Evolutionary conservation across 2,888 invertebrate genomes (phyloP).

Genomic region (Dynastes maya): DNA sequence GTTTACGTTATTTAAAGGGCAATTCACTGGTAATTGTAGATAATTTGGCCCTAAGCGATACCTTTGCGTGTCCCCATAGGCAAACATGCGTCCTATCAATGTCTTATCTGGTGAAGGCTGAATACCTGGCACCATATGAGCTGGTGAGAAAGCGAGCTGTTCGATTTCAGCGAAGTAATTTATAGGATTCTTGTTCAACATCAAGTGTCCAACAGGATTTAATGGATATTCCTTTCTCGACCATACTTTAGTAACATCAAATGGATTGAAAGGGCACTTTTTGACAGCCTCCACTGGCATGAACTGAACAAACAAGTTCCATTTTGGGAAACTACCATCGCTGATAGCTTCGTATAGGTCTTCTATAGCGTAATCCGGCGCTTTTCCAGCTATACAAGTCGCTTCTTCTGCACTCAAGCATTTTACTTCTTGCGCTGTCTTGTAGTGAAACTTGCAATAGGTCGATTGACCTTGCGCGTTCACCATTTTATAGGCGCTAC

Average conservation of each 20-base stretch:
- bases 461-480: slow-evolving; percentile 81
- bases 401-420: slow-evolving; percentile 83
- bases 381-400: slow-evolving; percentile 79
- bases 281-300: slow-evolving; percentile 93
- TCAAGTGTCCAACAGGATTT: slow-evolving; percentile 89
- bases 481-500: slow-evolving; percentile 92
- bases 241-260: slow-evolving; percentile 96
- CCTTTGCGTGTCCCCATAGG: slow-evolving; percentile 94
- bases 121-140: slow-evolving; percentile 93
- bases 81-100: slow-evolving; percentile 90
- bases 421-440: slow-evolving; percentile 93
- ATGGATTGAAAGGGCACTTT: slow-evolving; percentile 87
- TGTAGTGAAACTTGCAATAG: slow-evolving; percentile 95
- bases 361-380: slow-evolving; percentile 92
- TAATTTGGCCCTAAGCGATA: slow-evolving; percentile 94
- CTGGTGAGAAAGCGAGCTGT: slow-evolving; percentile 92
- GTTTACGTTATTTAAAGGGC: slow-evolving; percentile 82
- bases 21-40: slow-evolving; percentile 95
- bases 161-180: slow-evolving; percentile 97
- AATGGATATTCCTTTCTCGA: slow-evolving; percentile 89
- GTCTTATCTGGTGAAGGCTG: slow-evolving; percentile 96
- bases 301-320: slow-evolving; percentile 85
- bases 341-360: slow-evolving; percentile 94
- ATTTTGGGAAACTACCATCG: slow-evolving; percentile 81
- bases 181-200: slow-evolving; percentile 89